Evolutionary conservation across 2,797 vertebrate species (phyloP).

Genomic region (Huso huso): DNA sequence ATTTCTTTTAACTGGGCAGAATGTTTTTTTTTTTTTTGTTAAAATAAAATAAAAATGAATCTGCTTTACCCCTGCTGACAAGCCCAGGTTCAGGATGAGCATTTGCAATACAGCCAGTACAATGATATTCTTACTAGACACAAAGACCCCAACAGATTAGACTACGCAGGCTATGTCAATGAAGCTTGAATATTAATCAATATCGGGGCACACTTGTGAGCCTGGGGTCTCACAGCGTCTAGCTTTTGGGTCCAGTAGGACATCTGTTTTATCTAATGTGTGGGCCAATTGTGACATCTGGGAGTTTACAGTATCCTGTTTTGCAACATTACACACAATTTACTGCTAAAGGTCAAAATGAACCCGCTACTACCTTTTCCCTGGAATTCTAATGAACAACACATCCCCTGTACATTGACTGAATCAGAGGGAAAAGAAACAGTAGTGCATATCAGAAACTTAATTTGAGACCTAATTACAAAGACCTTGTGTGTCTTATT

Average conservation of each 20-base stretch:
- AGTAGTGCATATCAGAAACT: no score
- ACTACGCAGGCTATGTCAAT: conserved; percentile 14
- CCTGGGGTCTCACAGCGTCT: conserved; percentile 47
- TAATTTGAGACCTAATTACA: no score
- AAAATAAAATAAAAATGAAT: conserved; percentile 69
- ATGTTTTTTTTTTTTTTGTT: conserved; percentile 74
- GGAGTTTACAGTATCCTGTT: conserved; percentile 79
- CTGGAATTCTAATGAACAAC: conserved; percentile 77
- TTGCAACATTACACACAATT: conserved; percentile 83
- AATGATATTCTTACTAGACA: not conserved
- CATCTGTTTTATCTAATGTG: conserved; percentile 79
- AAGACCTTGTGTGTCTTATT: no score
- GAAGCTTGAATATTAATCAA: conserved; percentile 29
- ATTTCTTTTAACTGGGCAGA: conserved; percentile 75
- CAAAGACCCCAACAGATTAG: not conserved
- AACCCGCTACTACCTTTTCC: conserved; percentile 80
- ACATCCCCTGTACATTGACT: conserved; percentile 49
- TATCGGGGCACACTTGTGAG: conserved; percentile 16
- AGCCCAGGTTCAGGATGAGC: conserved; percentile 37
- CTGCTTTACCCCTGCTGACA: conserved; percentile 50
- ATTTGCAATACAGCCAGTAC: conserved; percentile 5
- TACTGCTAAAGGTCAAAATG: conserved; percentile 83
- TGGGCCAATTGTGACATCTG: conserved; percentile 77
- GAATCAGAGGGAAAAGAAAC: no score
- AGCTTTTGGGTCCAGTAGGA: conserved; percentile 73